Conservation (phyloP, 2,113 vertebrate species). For the Lagopus leucura region DNA sequence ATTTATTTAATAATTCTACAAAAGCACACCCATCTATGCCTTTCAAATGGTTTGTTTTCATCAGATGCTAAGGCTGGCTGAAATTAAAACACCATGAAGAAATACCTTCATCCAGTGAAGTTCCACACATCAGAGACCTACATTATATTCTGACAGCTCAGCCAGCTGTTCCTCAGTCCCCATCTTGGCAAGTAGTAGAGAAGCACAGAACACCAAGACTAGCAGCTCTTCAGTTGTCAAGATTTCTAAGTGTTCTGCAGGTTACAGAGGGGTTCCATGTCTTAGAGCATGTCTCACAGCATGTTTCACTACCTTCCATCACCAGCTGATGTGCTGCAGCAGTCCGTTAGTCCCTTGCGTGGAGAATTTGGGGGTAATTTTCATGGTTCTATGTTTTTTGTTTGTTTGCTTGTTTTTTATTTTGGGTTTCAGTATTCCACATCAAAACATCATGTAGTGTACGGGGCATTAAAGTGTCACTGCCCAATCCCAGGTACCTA, state of each 20-base stretch:
- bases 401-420: too few relatives aligned
- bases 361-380: not conserved
- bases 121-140: not conserved
- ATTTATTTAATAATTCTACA: not conserved
- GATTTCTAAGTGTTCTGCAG: not conserved
- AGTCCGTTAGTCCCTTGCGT: not conserved
- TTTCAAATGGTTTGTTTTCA: slow-evolving; percentile 2
- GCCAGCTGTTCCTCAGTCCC: not conserved
- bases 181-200: not conserved
- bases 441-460: too few relatives aligned
- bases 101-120: not conserved
- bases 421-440: too few relatives aligned
- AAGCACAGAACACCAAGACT: not conserved
- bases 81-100: not conserved
- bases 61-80: not conserved
- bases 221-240: not conserved
- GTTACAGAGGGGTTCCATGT: not conserved
- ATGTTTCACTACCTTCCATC: not conserved
- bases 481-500: too few relatives aligned
- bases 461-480: too few relatives aligned
- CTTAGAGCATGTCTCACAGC: not conserved
- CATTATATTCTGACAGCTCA: not conserved
- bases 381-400: too few relatives aligned
- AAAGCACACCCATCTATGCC: not conserved
- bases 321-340: not conserved